A percentile compares a stretch with the other conserved stretches of the same genome.
Conservation (phyloP, 35 echinoderm and acorn worm species). For the Apostichopus japonicus region DNA sequence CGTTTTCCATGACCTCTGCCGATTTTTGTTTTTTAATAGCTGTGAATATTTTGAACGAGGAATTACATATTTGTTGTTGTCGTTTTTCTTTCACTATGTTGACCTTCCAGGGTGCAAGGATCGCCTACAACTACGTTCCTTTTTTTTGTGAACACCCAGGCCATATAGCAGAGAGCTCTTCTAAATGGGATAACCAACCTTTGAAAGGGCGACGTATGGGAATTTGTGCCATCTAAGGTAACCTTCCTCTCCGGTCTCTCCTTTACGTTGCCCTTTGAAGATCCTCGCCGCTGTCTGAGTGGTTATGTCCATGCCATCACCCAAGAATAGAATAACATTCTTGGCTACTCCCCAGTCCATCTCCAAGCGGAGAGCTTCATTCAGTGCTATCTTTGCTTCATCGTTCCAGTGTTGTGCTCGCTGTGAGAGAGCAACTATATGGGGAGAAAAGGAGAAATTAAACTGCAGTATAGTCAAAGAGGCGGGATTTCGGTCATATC, state of each 20-base stretch:
- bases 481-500: too few species aligned
- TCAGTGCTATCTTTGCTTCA: constrained; percentile 17
- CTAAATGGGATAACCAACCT: constrained; percentile 58
- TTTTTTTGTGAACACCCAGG: too few species aligned
- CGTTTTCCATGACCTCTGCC: too few species aligned
- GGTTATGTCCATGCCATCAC: constrained; percentile 83
- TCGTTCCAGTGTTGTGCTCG: constrained; percentile 41
- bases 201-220: constrained; percentile 79
- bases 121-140: too few species aligned
- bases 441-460: too few species aligned
- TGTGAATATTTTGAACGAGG: too few species aligned
- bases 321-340: constrained; percentile 83
- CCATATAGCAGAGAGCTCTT: too few species aligned
- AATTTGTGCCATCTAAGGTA: constrained; percentile 74
- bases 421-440: background rate
- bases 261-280: constrained; percentile 72
- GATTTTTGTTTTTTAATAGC: too few species aligned
- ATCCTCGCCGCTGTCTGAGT: constrained; percentile 85
- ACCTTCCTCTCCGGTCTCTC: constrained; percentile 72
- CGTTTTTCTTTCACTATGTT: too few species aligned
- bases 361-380: constrained; percentile 25
- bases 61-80: too few species aligned
- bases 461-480: too few species aligned
- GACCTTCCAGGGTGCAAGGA: too few species aligned
- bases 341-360: constrained; percentile 63